These are phyloP conservation scores for Phocides pigmalion DNA, from an alignment of 1,140 invertebrate genomes.

Conservation along the genomic window DNA sequence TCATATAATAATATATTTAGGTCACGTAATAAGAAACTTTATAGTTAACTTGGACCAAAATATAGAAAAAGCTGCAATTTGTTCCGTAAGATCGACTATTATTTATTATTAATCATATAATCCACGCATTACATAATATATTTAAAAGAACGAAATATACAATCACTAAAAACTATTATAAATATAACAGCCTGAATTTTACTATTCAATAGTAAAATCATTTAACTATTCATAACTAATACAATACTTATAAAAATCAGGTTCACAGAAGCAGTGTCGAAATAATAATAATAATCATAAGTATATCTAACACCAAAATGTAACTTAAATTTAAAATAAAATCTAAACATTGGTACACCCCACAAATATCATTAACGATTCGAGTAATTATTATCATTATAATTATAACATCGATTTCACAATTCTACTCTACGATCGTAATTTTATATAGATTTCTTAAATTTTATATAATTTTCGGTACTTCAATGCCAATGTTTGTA, in stretches of 20 bases:
- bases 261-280: slow-evolving; percentile 56
- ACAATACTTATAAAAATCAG: slow-evolving; percentile 24
- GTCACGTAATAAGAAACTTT: slow-evolving; percentile 26
- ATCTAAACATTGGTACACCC: slow-evolving; percentile 38
- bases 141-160: slow-evolving; percentile 75
- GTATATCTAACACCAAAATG: slow-evolving; percentile 32
- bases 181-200: slow-evolving; percentile 78
- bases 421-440: slow-evolving; percentile 12
- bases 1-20: slow-evolving; percentile 30
- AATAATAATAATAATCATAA: slow-evolving; percentile 29
- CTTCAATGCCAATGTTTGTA: slow-evolving; percentile 12
- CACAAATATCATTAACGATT: slow-evolving; percentile 43
- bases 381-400: slow-evolving; percentile 39
- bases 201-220: slow-evolving; percentile 78
- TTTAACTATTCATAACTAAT: slow-evolving; percentile 48
- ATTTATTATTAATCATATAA: slow-evolving; percentile 26
- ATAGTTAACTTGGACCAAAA: slow-evolving; percentile 38
- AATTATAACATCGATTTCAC: slow-evolving; percentile 29
- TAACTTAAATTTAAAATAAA: slow-evolving; percentile 25
- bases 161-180: slow-evolving; percentile 69
- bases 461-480: not conserved
- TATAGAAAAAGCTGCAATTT: slow-evolving; percentile 48
- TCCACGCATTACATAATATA: slow-evolving; percentile 36
- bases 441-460: slow-evolving; percentile 6
- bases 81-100: slow-evolving; percentile 25